These are phyloP conservation scores for Holothuria glaberrima DNA, from an alignment of 35 echinoderm and acorn worm species.

Conservation along the genomic window DNA sequence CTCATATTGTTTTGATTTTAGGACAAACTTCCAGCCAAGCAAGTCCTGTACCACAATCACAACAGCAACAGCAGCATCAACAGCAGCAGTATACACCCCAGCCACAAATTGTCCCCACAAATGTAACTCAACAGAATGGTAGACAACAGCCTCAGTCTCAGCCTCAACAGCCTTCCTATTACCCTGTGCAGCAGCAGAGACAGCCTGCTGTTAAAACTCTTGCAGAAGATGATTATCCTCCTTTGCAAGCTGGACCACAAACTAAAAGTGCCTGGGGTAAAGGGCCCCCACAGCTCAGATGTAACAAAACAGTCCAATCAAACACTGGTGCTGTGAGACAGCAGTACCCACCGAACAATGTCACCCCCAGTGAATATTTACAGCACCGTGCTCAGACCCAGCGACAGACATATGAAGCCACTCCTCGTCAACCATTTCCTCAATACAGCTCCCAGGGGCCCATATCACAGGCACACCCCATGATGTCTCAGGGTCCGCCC, in stretches of 20 bases:
- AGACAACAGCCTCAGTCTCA: neutral
- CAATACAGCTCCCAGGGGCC: neutral
- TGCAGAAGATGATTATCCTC: slow-evolving; percentile 31
- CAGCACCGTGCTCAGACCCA: slow-evolving; percentile 47
- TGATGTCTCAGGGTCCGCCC: neutral
- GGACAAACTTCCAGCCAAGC: neutral
- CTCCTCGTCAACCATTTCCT: slow-evolving; percentile 33
- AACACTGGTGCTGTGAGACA: neutral
- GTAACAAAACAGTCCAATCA: neutral
- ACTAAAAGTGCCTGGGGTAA: slow-evolving; percentile 47
- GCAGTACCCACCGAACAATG: slow-evolving; percentile 45
- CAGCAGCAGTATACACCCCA: neutral
- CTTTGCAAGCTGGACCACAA: neutral
- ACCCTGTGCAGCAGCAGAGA: neutral
- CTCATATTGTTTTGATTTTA: too few relatives aligned
- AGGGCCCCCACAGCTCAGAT: slow-evolving; percentile 16
- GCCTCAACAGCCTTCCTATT: too few relatives aligned
- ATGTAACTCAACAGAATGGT: neutral
- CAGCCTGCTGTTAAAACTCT: neutral
- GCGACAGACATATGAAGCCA: neutral
- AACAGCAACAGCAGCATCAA: neutral
- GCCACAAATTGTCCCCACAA: too few relatives aligned
- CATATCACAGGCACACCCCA: neutral
- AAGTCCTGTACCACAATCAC: neutral
- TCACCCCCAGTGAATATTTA: slow-evolving; percentile 15